phyloP scores from a whole-genome alignment of 2,888 invertebrate genomes.

The Scaptomyza reducta region DNA sequence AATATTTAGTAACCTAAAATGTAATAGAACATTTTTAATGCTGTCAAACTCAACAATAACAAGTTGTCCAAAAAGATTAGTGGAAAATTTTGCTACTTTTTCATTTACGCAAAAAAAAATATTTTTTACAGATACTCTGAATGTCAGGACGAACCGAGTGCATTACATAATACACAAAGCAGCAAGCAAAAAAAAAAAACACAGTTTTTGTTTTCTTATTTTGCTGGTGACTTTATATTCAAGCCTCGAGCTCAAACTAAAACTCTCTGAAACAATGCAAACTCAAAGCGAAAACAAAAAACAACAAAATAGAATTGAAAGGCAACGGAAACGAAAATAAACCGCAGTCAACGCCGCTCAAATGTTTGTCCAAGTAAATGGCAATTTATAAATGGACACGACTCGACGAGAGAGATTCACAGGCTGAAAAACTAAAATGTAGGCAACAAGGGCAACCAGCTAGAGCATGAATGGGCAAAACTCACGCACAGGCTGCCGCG shows the following conservation, averaged over 20 bases:
- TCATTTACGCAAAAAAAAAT: neutral
- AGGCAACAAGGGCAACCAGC: neutral
- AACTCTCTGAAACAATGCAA: slow-evolving; percentile 57
- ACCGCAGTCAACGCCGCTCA: slow-evolving; percentile 11
- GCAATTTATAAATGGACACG: slow-evolving; percentile 47
- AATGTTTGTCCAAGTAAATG: slow-evolving; percentile 28
- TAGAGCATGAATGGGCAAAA: slow-evolving; percentile 59
- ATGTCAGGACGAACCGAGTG: neutral
- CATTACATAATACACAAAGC: neutral
- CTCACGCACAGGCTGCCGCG: slow-evolving; percentile 57
- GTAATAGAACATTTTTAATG: neutral
- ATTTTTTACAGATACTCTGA: neutral
- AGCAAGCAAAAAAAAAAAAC: neutral
- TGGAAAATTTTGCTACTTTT: slow-evolving; percentile 1
- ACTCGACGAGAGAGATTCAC: slow-evolving; percentile 37
- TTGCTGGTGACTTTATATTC: slow-evolving; percentile 3
- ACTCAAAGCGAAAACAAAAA: slow-evolving; percentile 6
- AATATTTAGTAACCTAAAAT: neutral
- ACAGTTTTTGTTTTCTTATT: slow-evolving; percentile 9
- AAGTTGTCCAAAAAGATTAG: neutral
- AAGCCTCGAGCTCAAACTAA: slow-evolving; percentile 33
- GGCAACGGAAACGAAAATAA: slow-evolving; percentile 17
- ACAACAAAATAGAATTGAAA: slow-evolving; percentile 21
- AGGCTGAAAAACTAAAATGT: slow-evolving; percentile 5
- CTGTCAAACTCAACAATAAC: too few species aligned